phyloP scores from a whole-genome alignment of 2,888 invertebrate genomes.

The Meiosimyza platycephala region DNA sequence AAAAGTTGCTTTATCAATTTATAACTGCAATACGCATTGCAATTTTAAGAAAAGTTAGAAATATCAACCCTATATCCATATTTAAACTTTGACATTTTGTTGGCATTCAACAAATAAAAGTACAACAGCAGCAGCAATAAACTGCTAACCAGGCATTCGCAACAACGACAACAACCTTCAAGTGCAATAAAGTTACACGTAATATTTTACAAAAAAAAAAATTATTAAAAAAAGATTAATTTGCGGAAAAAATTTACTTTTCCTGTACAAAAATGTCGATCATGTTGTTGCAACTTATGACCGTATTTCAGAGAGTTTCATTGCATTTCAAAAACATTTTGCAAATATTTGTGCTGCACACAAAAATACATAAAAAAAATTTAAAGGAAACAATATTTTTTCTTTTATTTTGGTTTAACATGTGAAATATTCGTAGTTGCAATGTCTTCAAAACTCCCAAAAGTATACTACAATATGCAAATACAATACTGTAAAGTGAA shows the following conservation, averaged over 20 bases:
- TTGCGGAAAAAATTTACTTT: neutral
- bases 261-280: conserved; percentile 20
- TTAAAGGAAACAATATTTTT: too few species aligned
- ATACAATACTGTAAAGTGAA: too few species aligned
- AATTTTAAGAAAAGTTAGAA: too few species aligned
- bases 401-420: too few species aligned
- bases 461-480: too few species aligned
- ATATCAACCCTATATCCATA: too few species aligned
- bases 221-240: neutral
- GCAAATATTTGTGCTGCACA: conserved; percentile 29
- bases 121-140: neutral
- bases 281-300: neutral
- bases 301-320: neutral
- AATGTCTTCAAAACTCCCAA: too few species aligned
- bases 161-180: conserved; percentile 7
- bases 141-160: neutral
- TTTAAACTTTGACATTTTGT: conserved; percentile 5
- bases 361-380: neutral
- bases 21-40: too few species aligned
- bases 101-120: neutral
- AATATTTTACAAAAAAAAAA: conserved; percentile 21
- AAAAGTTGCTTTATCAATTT: too few species aligned
- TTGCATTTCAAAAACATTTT: conserved; percentile 28
- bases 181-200: conserved; percentile 15
- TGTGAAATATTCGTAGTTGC: too few species aligned